Percentiles rank a stretch among this genome's conserved stretches.
Evolutionary conservation across 2,888 invertebrate species (phyloP).

Genomic region (Chironomus tentans): DNA sequence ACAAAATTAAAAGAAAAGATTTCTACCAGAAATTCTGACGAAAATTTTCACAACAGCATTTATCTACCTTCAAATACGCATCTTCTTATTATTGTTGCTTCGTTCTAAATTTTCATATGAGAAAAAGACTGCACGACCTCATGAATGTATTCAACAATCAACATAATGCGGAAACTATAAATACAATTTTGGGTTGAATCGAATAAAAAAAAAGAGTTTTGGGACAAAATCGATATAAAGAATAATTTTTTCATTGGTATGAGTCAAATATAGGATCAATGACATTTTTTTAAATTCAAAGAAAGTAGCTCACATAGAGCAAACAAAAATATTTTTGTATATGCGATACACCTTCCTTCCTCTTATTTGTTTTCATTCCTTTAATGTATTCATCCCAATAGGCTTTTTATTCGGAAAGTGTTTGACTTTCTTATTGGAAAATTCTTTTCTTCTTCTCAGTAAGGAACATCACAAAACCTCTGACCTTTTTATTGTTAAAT

Average conservation of each 20-base stretch:
- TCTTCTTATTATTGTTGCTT: no score
- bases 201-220: neutral
- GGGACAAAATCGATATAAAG: neutral
- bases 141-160: conserved; percentile 5
- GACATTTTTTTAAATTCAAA: neutral
- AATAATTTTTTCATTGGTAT: neutral
- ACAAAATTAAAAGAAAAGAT: no score
- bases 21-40: no score
- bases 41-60: no score
- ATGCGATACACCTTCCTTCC: neutral
- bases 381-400: neutral
- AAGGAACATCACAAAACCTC: no score
- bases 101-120: neutral
- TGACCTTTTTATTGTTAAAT: no score
- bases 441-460: no score
- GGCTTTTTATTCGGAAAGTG: neutral
- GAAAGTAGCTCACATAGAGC: neutral
- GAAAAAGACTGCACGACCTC: neutral
- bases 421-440: no score
- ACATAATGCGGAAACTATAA: conserved; percentile 8
- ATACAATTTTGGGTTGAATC: neutral
- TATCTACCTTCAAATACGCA: no score
- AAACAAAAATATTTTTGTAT: neutral
- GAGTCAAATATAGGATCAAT: neutral
- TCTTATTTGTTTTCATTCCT: no score